Conservation (phyloP, 2,888 invertebrate genomes). For the Sialis fuliginosa region DNA sequence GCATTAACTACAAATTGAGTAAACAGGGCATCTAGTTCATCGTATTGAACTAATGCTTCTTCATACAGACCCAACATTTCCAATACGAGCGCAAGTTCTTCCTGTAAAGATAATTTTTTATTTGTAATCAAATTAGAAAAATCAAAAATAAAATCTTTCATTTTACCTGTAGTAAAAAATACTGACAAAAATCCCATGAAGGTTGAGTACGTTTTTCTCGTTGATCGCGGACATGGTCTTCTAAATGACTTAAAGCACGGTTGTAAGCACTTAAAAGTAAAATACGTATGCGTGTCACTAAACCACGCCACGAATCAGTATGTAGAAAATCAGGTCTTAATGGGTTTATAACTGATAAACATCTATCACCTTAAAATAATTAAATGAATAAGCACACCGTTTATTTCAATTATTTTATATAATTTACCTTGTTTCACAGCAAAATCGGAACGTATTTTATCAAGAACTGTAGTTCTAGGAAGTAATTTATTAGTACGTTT, state of each 20-base stretch:
- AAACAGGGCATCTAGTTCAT: slow-evolving; percentile 91
- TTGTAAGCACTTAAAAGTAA: slow-evolving; percentile 76
- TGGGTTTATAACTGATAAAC: slow-evolving; percentile 81
- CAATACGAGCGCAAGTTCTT: slow-evolving; percentile 86
- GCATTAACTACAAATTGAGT: slow-evolving; percentile 92
- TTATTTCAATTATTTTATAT: background rate
- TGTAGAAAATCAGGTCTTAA: slow-evolving; percentile 75
- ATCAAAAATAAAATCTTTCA: background rate
- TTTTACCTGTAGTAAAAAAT: slow-evolving; percentile 74
- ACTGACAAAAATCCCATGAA: slow-evolving; percentile 88
- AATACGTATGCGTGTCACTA: slow-evolving; percentile 67
- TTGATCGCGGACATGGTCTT: slow-evolving; percentile 77
- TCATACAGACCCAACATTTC: slow-evolving; percentile 88
- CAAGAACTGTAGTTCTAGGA: slow-evolving; percentile 80
- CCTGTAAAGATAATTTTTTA: slow-evolving; percentile 34
- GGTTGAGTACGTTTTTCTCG: slow-evolving; percentile 78
- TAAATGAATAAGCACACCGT: background rate
- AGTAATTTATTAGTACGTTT: slow-evolving; percentile 81
- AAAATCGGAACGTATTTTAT: slow-evolving; percentile 89
- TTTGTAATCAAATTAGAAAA: background rate
- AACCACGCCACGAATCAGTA: slow-evolving; percentile 76
- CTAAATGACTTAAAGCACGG: slow-evolving; percentile 67
- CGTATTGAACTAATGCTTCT: slow-evolving; percentile 91
- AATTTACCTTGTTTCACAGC: slow-evolving; percentile 58
- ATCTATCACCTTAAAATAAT: slow-evolving; percentile 41